Base-by-base conservation (phyloP, 2,888 invertebrate genomes). In the Aricia artaxerxes region DNA sequence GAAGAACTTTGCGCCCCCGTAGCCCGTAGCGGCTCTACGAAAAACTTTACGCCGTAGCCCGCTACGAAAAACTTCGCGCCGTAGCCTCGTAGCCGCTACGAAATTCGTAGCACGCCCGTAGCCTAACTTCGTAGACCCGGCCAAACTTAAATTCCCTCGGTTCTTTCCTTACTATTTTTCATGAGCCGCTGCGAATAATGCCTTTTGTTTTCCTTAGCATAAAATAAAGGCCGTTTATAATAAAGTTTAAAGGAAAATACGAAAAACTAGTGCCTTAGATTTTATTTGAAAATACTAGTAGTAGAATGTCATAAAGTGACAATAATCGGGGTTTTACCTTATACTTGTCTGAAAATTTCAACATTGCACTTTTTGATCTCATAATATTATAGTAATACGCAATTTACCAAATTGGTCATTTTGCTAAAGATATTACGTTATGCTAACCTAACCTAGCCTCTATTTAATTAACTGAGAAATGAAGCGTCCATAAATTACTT, bases 101-200 rank as follows among this genome's bases (percentile, higher is more conserved):
- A 69, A 69, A 69, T 69, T 69, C 69, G 35, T 38, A 69, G 69
- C 69, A 69, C 35, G 35, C 16, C 16, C 35, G 69, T 69, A 69
- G 69, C 35, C 1, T 64, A 69, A 38, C 69, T 69, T 69, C 69
- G 69, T 69, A 69, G 35, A 69, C 35, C 35, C 69, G 35, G 13
- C 13, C 69, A 69, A 69, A 69, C 69, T 69, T 69, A 4, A 38
- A 69, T 35, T 16, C 69, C 69, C 69, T 69, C 2, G 69, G 69
- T 69, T 69, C 69, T 69, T 69, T 35, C 69, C 35, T n/a, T 24
- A 61, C 61, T 38, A 69, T 69, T 69, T 69, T 69, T 69, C 69
- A 38, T 38, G 16, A 69, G 35, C 13, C 35, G 69, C 35, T 69
- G 31, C 35, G 69, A 64, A 64, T 31, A 64, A 64, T 64, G 31